Conservation (phyloP, 2,113 vertebrate genomes). For the Solenodon paradoxus region DNA sequence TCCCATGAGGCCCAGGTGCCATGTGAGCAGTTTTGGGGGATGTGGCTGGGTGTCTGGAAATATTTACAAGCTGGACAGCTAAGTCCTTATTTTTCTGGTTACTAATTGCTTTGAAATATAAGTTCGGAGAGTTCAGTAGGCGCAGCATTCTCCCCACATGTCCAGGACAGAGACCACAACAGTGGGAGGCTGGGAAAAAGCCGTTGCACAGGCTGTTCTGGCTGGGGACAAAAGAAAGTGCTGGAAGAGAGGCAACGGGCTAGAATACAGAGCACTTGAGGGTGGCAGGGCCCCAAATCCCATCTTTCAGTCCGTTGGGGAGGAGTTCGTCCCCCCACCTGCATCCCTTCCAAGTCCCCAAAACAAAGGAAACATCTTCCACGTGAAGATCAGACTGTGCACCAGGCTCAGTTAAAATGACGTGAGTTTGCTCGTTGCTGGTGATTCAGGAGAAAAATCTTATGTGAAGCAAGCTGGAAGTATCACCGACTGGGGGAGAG, state of each 20-base stretch:
- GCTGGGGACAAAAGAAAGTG: background rate
- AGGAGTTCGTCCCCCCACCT: too few relatives aligned
- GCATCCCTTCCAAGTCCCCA: background rate
- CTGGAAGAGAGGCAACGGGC: background rate
- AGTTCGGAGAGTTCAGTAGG: conserved; percentile 10
- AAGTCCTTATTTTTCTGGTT: conserved; percentile 3
- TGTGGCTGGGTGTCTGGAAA: background rate
- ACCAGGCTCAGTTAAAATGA: background rate
- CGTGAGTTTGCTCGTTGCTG: background rate
- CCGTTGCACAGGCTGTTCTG: background rate
- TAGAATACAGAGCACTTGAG: background rate
- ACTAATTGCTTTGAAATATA: conserved; percentile 23
- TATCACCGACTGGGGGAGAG: background rate
- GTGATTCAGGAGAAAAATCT: background rate
- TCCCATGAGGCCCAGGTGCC: background rate
- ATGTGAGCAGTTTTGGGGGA: background rate
- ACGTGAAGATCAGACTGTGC: background rate
- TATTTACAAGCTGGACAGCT: background rate
- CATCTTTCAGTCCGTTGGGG: background rate
- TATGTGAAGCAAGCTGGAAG: background rate
- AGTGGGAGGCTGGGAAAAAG: conserved; percentile 12
- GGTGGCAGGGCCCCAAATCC: fast-evolving
- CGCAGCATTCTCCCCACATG: background rate
- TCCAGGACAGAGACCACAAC: conserved; percentile 24
- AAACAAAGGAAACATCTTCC: background rate